A percentile compares a stretch with the other conserved stretches of the same genome.
phyloP scores from a whole-genome alignment of 1,140 invertebrate genomes.

The Hyles euphorbiae region DNA sequence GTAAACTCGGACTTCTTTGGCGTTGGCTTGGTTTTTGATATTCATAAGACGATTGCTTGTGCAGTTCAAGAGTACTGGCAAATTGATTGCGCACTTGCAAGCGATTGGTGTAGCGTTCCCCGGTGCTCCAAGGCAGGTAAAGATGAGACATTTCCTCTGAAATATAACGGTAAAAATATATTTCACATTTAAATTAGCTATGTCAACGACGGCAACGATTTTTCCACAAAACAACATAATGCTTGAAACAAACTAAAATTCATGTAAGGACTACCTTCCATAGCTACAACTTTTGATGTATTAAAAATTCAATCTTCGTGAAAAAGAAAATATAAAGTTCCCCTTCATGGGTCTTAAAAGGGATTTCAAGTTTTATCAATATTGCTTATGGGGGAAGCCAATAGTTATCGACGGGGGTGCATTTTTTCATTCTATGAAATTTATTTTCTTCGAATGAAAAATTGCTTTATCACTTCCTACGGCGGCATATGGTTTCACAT shows the following conservation, averaged over 20 bases:
- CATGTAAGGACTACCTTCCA: constrained; percentile 28
- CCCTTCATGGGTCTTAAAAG: constrained; percentile 43
- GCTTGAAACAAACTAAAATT: neutral
- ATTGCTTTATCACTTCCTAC: neutral
- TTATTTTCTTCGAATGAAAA: neutral
- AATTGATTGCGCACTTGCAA: constrained; percentile 68
- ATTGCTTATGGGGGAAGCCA: constrained; percentile 26
- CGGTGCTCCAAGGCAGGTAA: constrained; percentile 62
- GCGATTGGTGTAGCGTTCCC: constrained; percentile 60
- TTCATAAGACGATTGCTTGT: constrained; percentile 64
- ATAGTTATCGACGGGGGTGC: neutral
- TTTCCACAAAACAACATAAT: too few relatives aligned
- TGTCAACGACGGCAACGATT: too few relatives aligned
- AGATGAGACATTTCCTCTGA: constrained; percentile 71
- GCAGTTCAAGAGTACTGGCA: constrained; percentile 65
- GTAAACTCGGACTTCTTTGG: constrained; percentile 77
- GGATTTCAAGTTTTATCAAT: constrained; percentile 67
- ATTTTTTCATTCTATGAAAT: too few relatives aligned
- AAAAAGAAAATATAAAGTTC: constrained; percentile 39
- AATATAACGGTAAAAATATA: constrained; percentile 16
- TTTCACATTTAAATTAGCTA: neutral
- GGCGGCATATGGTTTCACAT: too few relatives aligned
- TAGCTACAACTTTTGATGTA: constrained; percentile 42
- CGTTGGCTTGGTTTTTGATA: constrained; percentile 61
- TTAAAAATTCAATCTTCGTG: constrained; percentile 36